These are phyloP conservation scores for Bombus consobrinus DNA, from an alignment of 1,140 invertebrate species.

Conservation along the genomic window DNA sequence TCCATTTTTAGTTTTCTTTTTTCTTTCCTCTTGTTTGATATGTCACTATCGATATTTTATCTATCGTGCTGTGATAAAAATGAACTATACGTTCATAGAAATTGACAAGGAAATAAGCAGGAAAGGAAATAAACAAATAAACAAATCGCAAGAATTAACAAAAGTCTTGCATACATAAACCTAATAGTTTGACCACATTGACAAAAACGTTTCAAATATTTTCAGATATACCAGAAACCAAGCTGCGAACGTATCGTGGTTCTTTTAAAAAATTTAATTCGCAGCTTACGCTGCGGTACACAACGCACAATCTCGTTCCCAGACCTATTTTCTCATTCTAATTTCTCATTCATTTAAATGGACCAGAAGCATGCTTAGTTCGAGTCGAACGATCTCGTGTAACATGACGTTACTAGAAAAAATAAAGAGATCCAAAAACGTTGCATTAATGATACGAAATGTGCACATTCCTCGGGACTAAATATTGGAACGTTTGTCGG, in stretches of 20 bases:
- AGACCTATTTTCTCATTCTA: too few species aligned
- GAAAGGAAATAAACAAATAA: too few species aligned
- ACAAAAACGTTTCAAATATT: background rate
- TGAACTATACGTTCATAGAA: too few species aligned
- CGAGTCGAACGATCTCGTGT: background rate
- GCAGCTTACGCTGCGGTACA: background rate
- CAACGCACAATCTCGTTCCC: background rate
- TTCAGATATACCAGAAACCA: too few species aligned
- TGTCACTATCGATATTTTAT: too few species aligned
- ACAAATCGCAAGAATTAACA: background rate
- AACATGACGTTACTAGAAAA: background rate
- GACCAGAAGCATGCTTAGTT: background rate
- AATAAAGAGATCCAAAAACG: background rate
- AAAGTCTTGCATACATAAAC: background rate
- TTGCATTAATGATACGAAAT: background rate
- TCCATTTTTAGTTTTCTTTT: too few species aligned
- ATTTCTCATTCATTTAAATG: conserved; percentile 24
- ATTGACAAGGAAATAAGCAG: too few species aligned
- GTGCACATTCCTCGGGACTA: background rate
- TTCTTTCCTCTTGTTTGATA: too few species aligned
- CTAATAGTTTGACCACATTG: too few species aligned
- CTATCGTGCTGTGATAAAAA: too few species aligned
- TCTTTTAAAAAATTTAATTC: conserved; percentile 7
- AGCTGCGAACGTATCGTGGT: background rate
- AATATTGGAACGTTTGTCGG: background rate